These are phyloP conservation scores for Heliocidaris tuberculata DNA, from an alignment of 35 echinoderm and acorn worm species.

Conservation along the genomic window DNA sequence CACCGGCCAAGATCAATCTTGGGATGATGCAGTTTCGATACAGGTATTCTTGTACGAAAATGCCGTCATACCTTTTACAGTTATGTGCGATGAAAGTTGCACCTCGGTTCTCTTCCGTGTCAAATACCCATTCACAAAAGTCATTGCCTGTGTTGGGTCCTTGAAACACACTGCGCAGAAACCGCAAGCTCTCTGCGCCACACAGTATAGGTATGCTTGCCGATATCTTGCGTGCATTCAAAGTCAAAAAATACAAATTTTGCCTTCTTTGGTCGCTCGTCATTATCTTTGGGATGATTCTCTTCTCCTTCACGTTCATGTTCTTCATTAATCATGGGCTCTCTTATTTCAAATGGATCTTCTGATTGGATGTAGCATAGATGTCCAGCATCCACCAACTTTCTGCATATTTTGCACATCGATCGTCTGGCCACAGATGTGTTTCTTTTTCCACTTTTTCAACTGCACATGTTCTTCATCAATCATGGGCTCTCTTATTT, in stretches of 20 bases:
- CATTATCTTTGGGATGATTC: background rate
- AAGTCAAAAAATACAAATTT: slow-evolving; percentile 78
- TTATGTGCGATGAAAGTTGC: slow-evolving; percentile 71
- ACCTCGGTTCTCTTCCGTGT: background rate
- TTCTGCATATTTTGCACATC: slow-evolving; percentile 42
- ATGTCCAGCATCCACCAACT: background rate
- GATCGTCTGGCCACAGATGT: slow-evolving; percentile 14
- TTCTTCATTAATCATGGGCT: background rate
- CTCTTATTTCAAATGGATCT: background rate
- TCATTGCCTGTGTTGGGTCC: slow-evolving; percentile 39
- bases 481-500: no score
- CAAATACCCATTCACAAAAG: slow-evolving; percentile 72
- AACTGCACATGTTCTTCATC: background rate
- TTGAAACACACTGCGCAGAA: slow-evolving; percentile 58
- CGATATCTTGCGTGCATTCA: slow-evolving; percentile 48
- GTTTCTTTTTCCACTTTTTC: background rate
- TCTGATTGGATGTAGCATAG: slow-evolving; percentile 44
- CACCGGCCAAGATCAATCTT: slow-evolving; percentile 58
- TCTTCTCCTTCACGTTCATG: slow-evolving; percentile 19
- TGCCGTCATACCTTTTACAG: slow-evolving; percentile 72
- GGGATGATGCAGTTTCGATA: no score
- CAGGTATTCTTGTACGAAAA: slow-evolving; percentile 69
- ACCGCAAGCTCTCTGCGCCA: slow-evolving; percentile 57
- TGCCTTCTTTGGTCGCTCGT: background rate
- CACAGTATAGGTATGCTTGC: slow-evolving; percentile 29